Evolutionary conservation across 2,113 vertebrate genomes (phyloP).

Genomic region (Engraulis encrasicolus): DNA sequence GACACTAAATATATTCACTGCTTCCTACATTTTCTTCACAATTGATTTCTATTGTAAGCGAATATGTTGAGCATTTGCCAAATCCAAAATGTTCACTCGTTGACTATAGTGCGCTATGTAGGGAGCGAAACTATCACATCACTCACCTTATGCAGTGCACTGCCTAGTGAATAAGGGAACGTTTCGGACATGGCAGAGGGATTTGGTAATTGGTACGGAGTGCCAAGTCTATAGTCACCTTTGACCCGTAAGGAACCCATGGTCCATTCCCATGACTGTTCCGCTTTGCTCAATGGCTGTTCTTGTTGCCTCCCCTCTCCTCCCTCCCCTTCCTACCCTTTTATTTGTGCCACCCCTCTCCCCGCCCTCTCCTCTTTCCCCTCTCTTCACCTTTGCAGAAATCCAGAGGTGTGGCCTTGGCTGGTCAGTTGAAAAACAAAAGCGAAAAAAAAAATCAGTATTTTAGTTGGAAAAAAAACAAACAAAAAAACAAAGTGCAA

Average conservation of each 20-base stretch:
- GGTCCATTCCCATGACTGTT: constrained; percentile 55
- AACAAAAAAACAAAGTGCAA: background rate
- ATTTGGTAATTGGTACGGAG: background rate
- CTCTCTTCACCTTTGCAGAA: constrained; percentile 80
- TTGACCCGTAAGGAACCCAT: constrained; percentile 39
- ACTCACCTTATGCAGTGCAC: no score
- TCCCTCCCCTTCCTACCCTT: constrained; percentile 51
- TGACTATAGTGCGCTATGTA: no score
- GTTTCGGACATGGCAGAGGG: no score
- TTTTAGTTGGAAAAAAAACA: background rate
- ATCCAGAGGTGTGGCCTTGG: constrained; percentile 75
- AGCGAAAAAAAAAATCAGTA: background rate
- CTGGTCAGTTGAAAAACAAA: constrained; percentile 62
- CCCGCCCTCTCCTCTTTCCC: constrained; percentile 43
- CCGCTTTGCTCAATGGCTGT: constrained; percentile 69
- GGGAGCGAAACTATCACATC: no score
- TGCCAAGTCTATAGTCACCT: background rate
- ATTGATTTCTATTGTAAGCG: no score
- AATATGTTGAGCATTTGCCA: no score
- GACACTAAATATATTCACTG: background rate
- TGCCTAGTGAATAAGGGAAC: no score
- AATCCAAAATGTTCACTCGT: no score
- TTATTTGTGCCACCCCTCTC: constrained; percentile 1
- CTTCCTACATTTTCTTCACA: no score
- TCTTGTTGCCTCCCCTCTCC: constrained; percentile 68